Evolutionary conservation across 2,888 invertebrate genomes (phyloP).

Genomic region (Psylliodes chrysocephalus): DNA sequence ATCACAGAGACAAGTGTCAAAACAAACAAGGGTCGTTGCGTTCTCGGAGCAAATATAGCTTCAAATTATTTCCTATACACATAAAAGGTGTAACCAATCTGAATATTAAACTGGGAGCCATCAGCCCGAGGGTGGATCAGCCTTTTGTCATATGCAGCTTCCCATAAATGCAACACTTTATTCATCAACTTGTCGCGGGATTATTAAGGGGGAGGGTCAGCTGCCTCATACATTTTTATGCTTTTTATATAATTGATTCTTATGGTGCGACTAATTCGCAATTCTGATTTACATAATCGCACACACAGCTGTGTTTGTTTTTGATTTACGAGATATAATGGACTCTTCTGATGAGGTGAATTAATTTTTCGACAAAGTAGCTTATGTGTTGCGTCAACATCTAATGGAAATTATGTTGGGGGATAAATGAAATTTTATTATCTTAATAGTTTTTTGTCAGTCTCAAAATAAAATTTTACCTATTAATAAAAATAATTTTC

Average conservation of each 20-base stretch:
- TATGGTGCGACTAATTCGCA: slow-evolving; percentile 54
- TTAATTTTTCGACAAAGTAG: slow-evolving; percentile 32
- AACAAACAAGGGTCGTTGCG: slow-evolving; percentile 62
- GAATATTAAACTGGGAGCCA: slow-evolving; percentile 61
- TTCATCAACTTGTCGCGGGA: slow-evolving; percentile 61
- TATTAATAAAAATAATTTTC: no score
- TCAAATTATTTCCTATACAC: slow-evolving; percentile 65
- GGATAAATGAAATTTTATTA: not conserved
- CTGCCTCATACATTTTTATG: slow-evolving; percentile 61
- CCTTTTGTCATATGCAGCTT: slow-evolving; percentile 63
- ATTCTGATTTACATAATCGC: slow-evolving; percentile 53
- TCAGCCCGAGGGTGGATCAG: slow-evolving; percentile 42
- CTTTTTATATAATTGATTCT: slow-evolving; percentile 59
- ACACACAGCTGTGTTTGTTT: slow-evolving; percentile 48
- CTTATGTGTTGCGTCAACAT: slow-evolving; percentile 17
- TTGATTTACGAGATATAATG: slow-evolving; percentile 43
- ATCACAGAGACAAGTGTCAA: slow-evolving; percentile 65
- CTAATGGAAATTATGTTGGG: slow-evolving; percentile 6
- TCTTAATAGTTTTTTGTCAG: no score
- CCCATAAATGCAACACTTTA: slow-evolving; percentile 64
- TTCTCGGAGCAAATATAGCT: slow-evolving; percentile 59
- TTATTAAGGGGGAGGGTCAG: slow-evolving; percentile 63
- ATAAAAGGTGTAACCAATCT: slow-evolving; percentile 67
- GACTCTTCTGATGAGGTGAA: slow-evolving; percentile 31
- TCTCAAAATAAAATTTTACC: no score